Evolutionary conservation across 2,888 invertebrate genomes (phyloP).

Genomic region (Galerucella calmariensis): DNA sequence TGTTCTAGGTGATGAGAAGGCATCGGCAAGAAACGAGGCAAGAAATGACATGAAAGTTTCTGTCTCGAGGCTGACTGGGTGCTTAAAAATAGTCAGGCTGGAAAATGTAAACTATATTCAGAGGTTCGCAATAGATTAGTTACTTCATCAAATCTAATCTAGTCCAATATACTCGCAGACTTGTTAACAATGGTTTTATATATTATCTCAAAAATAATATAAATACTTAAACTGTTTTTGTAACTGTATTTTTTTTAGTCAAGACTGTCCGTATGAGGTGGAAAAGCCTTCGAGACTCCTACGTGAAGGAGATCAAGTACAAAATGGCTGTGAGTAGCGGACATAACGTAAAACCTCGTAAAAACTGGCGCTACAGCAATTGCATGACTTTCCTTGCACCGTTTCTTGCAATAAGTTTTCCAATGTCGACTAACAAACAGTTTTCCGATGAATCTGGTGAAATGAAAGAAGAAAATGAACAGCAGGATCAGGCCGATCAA

Average conservation of each 20-base stretch:
- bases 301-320: slow-evolving; percentile 45
- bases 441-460: slow-evolving; percentile 28
- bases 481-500: neutral
- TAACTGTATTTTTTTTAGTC: slow-evolving; percentile 39
- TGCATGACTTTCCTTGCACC: slow-evolving; percentile 45
- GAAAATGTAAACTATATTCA: too few species aligned
- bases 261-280: slow-evolving; percentile 42
- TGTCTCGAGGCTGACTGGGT: too few species aligned
- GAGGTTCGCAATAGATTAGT: too few species aligned
- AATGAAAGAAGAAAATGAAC: slow-evolving; percentile 21
- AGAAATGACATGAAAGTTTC: too few species aligned
- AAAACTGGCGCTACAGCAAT: slow-evolving; percentile 44
- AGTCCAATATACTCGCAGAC: neutral
- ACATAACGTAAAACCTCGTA: slow-evolving; percentile 35
- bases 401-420: slow-evolving; percentile 41
- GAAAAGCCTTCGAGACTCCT: slow-evolving; percentile 48
- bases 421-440: slow-evolving; percentile 14
- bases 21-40: too few species aligned
- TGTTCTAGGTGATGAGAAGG: too few species aligned
- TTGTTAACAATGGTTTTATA: neutral
- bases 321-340: slow-evolving; percentile 40
- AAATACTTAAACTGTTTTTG: neutral
- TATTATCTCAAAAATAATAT: neutral
- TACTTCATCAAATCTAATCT: too few species aligned
- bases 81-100: too few species aligned